Evolutionary conservation across 1,140 invertebrate genomes (phyloP), one percentile per base, ranked within the genome.

Genomic region (Panulirus ornatus): DNA sequence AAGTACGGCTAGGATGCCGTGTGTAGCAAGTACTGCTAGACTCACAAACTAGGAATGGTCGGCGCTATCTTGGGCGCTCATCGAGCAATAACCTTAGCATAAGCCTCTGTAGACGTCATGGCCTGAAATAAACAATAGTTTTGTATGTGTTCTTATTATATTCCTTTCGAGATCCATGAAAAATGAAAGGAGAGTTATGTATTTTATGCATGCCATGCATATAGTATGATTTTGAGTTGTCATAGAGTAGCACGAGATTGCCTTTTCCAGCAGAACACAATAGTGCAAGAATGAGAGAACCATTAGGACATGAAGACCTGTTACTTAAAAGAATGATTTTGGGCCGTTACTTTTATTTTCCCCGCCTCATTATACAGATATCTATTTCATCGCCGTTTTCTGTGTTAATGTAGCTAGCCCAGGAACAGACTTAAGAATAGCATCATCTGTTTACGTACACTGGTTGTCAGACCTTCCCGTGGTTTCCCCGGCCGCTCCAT

Each of bases 61-160:
- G 54, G 51, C 79, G 84, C 84, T 76, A 51, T 76, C 44, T 51
- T 66, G 44, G 71, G 71, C 84, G 19, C 84, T 79, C 84, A 78
- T 87, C 75, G 73, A 87, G 84, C 84, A 87, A 87, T 87, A 87
- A 87, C 51, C 73, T 78, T 87, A 87, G 75, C 75, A 66, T 87
- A 78, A 87, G 73, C 84, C 84, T 87, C 84, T 87, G 84, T 87
- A 87, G 84, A 87, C 58, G 84, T 75, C 44, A 34, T 78, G 84
- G 71, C 73, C 84, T 87, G 71, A 78, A 87, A 87, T 87, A 87
- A 87, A 87, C 84, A 87, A 73, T 87, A 87, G 84, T 87, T 87
- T 87, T 87, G 8, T 87, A 78, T 22, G 6, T 5, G 34, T 34
- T 75, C 8, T 27, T 34, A 30, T 54, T 40, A 58, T 79, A 42